These are phyloP conservation scores for Brachypalpus laphriformis DNA, from an alignment of 2,888 invertebrate species.

Conservation along the genomic window DNA sequence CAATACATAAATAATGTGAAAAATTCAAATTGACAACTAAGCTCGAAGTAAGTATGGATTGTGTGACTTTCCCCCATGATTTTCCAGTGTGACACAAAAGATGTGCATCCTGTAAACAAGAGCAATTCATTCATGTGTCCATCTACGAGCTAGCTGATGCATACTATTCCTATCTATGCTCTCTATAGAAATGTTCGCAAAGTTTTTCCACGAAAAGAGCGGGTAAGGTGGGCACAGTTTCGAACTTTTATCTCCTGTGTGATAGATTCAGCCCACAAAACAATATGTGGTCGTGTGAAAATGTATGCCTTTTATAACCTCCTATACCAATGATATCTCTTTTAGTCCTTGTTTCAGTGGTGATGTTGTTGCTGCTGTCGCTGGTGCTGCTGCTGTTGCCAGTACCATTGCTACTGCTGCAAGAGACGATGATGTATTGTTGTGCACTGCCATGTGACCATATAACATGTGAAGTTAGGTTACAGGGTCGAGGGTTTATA, in stretches of 20 bases:
- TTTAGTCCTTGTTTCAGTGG: slow-evolving; percentile 59
- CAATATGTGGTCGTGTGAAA: slow-evolving; percentile 72
- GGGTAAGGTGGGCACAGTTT: slow-evolving; percentile 48
- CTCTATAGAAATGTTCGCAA: slow-evolving; percentile 32
- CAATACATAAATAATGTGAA: slow-evolving; percentile 67
- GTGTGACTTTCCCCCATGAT: slow-evolving; percentile 56
- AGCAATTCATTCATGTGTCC: slow-evolving; percentile 71
- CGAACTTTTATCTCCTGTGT: slow-evolving; percentile 58
- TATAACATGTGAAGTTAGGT: slow-evolving; percentile 69
- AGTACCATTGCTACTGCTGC: slow-evolving; percentile 46
- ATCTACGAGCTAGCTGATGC: slow-evolving; percentile 26
- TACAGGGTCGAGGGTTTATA: slow-evolving; percentile 72
- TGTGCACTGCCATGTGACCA: slow-evolving; percentile 69
- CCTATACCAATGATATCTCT: slow-evolving; percentile 61
- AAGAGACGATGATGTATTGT: slow-evolving; percentile 72
- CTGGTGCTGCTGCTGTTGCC: slow-evolving; percentile 14
- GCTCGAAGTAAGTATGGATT: slow-evolving; percentile 67
- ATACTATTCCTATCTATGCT: neutral
- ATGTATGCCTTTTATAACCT: slow-evolving; percentile 70
- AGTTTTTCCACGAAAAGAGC: slow-evolving; percentile 38
- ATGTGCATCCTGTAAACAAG: slow-evolving; percentile 69
- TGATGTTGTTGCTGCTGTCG: slow-evolving; percentile 36
- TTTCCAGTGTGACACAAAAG: slow-evolving; percentile 64
- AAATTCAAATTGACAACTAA: slow-evolving; percentile 73
- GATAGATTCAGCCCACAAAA: slow-evolving; percentile 62